Evolutionary conservation across 2,888 invertebrate species (phyloP).

Genomic region (Aproaerema taeniolella): DNA sequence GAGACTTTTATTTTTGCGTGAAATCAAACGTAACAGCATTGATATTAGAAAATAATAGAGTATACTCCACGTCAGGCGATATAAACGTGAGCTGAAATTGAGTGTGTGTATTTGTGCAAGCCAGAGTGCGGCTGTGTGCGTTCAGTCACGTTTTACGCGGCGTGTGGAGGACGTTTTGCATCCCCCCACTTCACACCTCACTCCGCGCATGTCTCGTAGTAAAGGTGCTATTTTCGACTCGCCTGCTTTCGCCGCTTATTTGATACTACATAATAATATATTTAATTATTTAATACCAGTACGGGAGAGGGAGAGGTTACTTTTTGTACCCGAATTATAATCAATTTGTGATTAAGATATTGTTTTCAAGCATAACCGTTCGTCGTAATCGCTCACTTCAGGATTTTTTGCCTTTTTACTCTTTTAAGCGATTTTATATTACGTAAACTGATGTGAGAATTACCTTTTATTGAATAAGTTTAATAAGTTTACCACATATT

Average conservation of each 20-base stretch:
- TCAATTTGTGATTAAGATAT: too few species aligned
- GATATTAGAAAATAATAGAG: slow-evolving; percentile 16
- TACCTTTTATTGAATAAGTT: too few species aligned
- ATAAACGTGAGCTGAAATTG: slow-evolving; percentile 34
- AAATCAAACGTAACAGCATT: not conserved
- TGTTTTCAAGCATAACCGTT: too few species aligned
- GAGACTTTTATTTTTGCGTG: not conserved
- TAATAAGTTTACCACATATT: too few species aligned
- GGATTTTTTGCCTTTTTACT: too few species aligned
- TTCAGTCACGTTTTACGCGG: slow-evolving; percentile 66
- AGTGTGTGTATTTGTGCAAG: slow-evolving; percentile 25
- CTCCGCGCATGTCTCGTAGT: slow-evolving; percentile 38
- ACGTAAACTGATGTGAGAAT: too few species aligned
- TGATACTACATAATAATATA: slow-evolving; percentile 30
- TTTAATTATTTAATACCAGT: slow-evolving; percentile 19
- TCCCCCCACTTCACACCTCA: slow-evolving; percentile 24
- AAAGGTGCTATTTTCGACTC: slow-evolving; percentile 46
- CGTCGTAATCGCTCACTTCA: too few species aligned
- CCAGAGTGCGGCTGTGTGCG: slow-evolving; percentile 26
- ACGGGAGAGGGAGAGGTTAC: not conserved
- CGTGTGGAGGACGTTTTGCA: slow-evolving; percentile 40
- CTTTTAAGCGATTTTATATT: too few species aligned
- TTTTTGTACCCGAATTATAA: too few species aligned
- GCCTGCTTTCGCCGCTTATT: slow-evolving; percentile 44
- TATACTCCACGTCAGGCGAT: slow-evolving; percentile 37